Base-by-base conservation (phyloP, 2,797 vertebrate species). In the Betta splendens region DNA sequence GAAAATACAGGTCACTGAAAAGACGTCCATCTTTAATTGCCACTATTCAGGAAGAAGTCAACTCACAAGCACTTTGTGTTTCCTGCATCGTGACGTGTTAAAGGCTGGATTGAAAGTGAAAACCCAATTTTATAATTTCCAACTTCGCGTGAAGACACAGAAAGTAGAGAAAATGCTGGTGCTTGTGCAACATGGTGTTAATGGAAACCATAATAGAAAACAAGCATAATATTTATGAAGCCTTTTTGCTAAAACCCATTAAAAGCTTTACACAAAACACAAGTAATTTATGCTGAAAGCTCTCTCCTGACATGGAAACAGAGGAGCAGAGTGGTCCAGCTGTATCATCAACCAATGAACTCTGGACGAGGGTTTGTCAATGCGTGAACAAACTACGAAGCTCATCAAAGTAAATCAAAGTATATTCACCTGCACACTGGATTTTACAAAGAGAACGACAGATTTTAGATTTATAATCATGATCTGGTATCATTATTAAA, bases 21-120 rank as follows among this genome's bases (percentile, higher is more conserved):
- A 46, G 46, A 59, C 53, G 49, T 26, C 16, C 42, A 48, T 68
- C 40, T 71, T 62, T 71, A 62, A 71, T 70, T 62, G 59, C 61
- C 66, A 58, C 8, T 31, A 39, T 38, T 62, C 38, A 65, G 22
- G 51, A 39, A 37, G 10, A 23, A 42, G 54, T 51, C 44, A 55
- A 21, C 16, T 7, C 8, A 2, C 18, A 17, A 44, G 17, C 16
- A 29, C n/a, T 11, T 54, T 33, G 38, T 40, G 42, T 16, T 23
- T 9, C 0, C 17, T 12, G 17, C 5, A 17, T 22, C 55, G 46
- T 31, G 9, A 13, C 8, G 5, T 7, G 3, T 52, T 22, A 48
- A 52, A 54, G 26, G 17, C 22, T 3, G 12, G 23, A 12, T 7
- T 38, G 25, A 23, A 53, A 55, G 52, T 18, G 2, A 36, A n/a